Base-by-base conservation (phyloP, 2,888 invertebrate species). In the Gastracanthus pulcherrimus region DNA sequence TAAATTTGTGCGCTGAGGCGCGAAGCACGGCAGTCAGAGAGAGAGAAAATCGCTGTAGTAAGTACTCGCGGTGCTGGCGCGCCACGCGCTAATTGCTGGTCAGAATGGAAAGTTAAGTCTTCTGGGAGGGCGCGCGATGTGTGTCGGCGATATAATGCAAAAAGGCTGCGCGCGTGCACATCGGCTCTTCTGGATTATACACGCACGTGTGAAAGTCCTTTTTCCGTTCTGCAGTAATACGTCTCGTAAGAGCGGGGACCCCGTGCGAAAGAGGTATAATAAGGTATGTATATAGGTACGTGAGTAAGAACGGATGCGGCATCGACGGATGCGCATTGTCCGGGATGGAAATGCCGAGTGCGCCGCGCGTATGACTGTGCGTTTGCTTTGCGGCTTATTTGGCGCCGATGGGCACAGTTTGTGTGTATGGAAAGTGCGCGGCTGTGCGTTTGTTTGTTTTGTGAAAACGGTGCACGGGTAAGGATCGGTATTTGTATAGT, bases 41-140 rank as follows among this genome's bases (percentile, higher is more conserved):
- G 29, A 23, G 62, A 69, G 78, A 77, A 83, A 82, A 81, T 69
- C 51, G 67, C n/a, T n/a, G n/a, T n/a, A n/a, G n/a, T n/a, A n/a
- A n/a, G n/a, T n/a, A n/a, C n/a, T n/a, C n/a, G n/a, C n/a, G n/a
- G n/a, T 29, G 67, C 41, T 31, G 2, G 23, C 55, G 34, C 84
- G 86, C 85, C 86, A 86, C 85, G 88, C 87, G 88, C 88, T 88
- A 88, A 89, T 90, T 90, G 86, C 85, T 81, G 83, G 86, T 81
- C 87, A 82, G 85, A 86, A 86, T 87, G 86, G 87, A 88, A 88
- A 87, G 87, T 88, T 86, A 85, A 41, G 81, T 82, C 26, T 58
- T 13, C 13, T 64, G 66, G 76, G 62, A 62, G 38, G 69, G 76
- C 55, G 71, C 66, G 67, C 75, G 66, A 83, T 82, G 76, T 82